A percentile compares a stretch with the other conserved stretches of the same genome.
phyloP scores from a whole-genome alignment of 2,113 vertebrate genomes.

The Oreocharis arfaki region DNA sequence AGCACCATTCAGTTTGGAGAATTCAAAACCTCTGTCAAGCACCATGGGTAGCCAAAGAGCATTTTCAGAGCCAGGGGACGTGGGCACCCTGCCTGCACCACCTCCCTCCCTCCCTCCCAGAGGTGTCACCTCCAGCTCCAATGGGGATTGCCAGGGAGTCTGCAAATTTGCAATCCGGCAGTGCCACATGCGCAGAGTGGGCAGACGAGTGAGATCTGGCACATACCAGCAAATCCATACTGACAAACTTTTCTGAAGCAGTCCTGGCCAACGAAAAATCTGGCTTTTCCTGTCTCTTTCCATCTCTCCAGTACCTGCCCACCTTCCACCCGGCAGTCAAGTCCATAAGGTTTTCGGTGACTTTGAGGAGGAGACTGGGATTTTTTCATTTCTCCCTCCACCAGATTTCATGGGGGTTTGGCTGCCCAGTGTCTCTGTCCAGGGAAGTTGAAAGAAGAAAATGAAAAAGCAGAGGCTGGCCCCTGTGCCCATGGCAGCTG shows the following conservation, averaged over 20 bases:
- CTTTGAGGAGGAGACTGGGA: neutral
- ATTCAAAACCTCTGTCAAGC: neutral
- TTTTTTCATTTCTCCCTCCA: neutral
- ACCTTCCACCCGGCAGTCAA: neutral
- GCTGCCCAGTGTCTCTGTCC: neutral
- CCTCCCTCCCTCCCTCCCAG: neutral
- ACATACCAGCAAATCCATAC: neutral
- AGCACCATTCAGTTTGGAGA: neutral
- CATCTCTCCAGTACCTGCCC: neutral
- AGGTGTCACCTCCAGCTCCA: neutral
- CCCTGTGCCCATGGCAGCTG: neutral
- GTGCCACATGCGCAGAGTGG: neutral
- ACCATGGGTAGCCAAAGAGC: neutral
- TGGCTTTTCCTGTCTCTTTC: neutral
- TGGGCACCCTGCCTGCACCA: fast-evolving
- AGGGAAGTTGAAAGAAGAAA: neutral
- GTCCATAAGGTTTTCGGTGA: neutral
- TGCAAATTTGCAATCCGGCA: neutral
- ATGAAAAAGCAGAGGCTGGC: neutral
- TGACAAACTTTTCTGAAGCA: neutral
- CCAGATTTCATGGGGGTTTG: neutral
- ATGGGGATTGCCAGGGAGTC: neutral
- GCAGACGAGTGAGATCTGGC: neutral
- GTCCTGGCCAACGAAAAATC: neutral
- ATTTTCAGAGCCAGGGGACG: neutral